Evolutionary conservation across 2,113 vertebrate species (phyloP), one percentile per base, ranked within the genome.

Genomic region (Polypterus bichir): DNA sequence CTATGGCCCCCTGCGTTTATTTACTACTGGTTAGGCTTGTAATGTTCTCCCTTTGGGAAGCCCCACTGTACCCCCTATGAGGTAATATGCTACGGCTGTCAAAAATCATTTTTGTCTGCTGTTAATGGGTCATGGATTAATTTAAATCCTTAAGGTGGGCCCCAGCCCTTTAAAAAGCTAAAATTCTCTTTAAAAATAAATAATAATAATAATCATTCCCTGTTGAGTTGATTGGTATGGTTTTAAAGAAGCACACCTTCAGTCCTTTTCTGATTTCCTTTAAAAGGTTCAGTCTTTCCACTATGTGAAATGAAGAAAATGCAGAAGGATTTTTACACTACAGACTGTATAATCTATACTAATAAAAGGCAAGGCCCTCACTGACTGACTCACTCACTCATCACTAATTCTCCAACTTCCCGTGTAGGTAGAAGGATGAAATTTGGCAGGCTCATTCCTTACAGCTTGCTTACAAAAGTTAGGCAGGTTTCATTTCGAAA

Each of bases 61-160:
- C 73, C 76, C 69, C 62, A 3, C 57, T 81, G 27, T 81, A 83
- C 77, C 74, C 68, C 67, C 46, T 74, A 74, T 82, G 76, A 83
- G 70, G 80, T 79, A 81, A 76, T 77, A 83, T 71, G 73, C 59
- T 81, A 76, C 81, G 70, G 74, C 59, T 79, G 81, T 89, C 81
- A 84, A 72, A 69, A 83, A 79, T 81, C 75, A 84, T 89, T 88
- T 81, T 63, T 64, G 74, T 76, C 75, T 80, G 61, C 9, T 81
- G 74, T 78, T 79, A 82, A 76, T 72, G 77, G 71, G 72, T 66
- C 51, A 51, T 59, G 73, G 68, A 77, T 82, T 77, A 80, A 85
- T 82, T 69, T 74, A 81, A 70, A 78, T 77, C 74, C 70, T 74
- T 59, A 63, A 77, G 48, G 57, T 61, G 60, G 65, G 66, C 65